A percentile compares a stretch with the other conserved stretches of the same genome.
phyloP scores from a whole-genome alignment of 1,140 invertebrate genomes.

The Ceratosolen solmsi region DNA sequence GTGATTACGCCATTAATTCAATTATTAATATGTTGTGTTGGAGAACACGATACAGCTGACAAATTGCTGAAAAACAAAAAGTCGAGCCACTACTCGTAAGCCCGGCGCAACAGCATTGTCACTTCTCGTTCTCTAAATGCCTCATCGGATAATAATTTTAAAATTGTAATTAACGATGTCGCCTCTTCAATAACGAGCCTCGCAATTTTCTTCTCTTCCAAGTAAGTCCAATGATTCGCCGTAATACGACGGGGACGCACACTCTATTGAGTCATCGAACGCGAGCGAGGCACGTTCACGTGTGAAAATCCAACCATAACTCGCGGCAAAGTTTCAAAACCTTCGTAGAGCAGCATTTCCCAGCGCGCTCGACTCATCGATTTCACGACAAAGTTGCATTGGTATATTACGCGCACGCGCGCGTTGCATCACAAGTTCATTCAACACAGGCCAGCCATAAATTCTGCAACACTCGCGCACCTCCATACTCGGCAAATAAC shows the following conservation, averaged over 20 bases:
- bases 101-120: too few relatives aligned
- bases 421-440: constrained; percentile 16
- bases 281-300: neutral
- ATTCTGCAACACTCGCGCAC: neutral
- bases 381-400: constrained; percentile 14
- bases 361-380: neutral
- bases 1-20: too few relatives aligned
- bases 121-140: too few relatives aligned
- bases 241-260: neutral
- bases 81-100: too few relatives aligned
- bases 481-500: neutral
- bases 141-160: too few relatives aligned
- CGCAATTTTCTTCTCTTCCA: too few relatives aligned
- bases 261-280: neutral
- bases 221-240: constrained; percentile 20
- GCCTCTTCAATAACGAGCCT: too few relatives aligned
- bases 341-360: neutral
- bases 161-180: too few relatives aligned
- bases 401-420: neutral
- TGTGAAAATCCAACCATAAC: neutral
- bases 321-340: neutral
- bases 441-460: constrained; percentile 3
- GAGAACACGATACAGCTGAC: too few relatives aligned
- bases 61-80: too few relatives aligned
- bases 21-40: too few relatives aligned